These are phyloP conservation scores for Euphonia xanthogaster DNA, from an alignment of 2,797 vertebrate genomes.

Conservation along the genomic window DNA sequence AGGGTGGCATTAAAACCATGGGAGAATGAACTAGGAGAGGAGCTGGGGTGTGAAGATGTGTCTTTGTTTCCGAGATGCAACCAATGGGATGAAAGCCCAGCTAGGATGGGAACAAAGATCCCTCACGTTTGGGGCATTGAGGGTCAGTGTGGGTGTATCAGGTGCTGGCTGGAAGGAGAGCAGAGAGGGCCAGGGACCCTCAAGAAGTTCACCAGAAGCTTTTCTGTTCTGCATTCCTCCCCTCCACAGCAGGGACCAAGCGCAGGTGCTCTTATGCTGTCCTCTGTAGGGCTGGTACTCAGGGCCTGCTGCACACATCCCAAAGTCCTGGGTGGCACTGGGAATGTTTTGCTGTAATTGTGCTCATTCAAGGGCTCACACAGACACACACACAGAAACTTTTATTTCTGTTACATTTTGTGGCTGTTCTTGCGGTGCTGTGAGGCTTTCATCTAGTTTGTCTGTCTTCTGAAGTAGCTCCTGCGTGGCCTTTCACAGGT, in stretches of 20 bases:
- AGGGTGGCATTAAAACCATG: background rate
- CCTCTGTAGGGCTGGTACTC: background rate
- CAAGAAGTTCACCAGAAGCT: background rate
- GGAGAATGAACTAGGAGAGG: background rate
- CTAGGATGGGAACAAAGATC: background rate
- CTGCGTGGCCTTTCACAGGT: background rate
- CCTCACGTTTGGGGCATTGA: background rate
- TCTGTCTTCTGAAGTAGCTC: background rate
- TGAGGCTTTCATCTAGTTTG: background rate
- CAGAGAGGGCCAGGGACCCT: background rate
- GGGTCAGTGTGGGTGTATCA: background rate
- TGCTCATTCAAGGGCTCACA: background rate
- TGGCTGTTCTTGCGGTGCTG: background rate
- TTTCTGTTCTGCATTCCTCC: background rate
- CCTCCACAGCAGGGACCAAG: background rate
- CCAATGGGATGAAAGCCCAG: background rate
- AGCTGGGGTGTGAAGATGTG: background rate
- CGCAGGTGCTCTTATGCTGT: background rate
- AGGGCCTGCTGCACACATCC: fast-evolving
- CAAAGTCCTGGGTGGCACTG: background rate
- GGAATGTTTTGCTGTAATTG: background rate
- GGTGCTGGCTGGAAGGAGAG: background rate
- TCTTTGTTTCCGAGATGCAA: background rate
- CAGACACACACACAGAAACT: too few relatives aligned
- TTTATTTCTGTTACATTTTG: background rate